Evolutionary conservation across 2,113 vertebrate species (phyloP).

Genomic region (Pycnonotus jocosus): DNA sequence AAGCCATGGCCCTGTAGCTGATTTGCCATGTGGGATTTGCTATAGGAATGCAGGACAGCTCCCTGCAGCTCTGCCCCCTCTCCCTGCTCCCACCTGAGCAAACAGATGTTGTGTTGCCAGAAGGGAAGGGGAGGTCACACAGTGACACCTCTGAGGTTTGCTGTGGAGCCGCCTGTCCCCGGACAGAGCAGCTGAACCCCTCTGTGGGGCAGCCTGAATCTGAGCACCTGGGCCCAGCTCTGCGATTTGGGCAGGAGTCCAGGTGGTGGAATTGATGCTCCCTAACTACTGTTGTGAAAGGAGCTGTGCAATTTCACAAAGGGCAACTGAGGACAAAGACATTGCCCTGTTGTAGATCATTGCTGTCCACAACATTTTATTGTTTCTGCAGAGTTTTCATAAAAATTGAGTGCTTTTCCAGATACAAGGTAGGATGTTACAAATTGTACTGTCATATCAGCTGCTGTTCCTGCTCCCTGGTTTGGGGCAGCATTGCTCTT

Average conservation of each 20-base stretch:
- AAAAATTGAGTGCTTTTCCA: rapidly evolving
- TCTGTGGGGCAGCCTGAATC: background rate
- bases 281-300: background rate
- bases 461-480: background rate
- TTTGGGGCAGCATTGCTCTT: background rate
- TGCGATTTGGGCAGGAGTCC: background rate
- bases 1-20: background rate
- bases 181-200: background rate
- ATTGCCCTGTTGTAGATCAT: background rate
- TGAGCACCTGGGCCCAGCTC: background rate
- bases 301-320: background rate
- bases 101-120: background rate
- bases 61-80: background rate
- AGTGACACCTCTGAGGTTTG: background rate
- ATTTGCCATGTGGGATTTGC: background rate
- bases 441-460: too few relatives aligned
- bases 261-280: background rate
- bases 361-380: background rate
- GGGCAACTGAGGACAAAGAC: background rate
- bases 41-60: background rate
- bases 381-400: background rate
- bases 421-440: background rate
- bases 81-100: background rate
- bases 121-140: background rate
- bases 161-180: background rate